Conservation (phyloP, 2,888 invertebrate species). For the Isoperla grammatica region DNA sequence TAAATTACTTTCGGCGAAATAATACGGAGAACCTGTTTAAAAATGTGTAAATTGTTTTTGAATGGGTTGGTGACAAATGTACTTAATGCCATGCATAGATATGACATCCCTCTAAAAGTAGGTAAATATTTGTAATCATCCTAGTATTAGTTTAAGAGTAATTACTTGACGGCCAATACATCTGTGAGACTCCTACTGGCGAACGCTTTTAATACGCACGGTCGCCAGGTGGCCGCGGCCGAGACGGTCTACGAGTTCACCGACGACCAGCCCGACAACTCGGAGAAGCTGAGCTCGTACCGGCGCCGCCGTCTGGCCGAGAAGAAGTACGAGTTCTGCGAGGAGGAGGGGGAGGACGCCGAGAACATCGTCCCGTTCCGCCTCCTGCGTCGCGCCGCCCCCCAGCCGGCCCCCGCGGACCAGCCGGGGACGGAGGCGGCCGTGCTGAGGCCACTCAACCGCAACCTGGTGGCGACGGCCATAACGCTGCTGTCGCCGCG, state of each 20-base stretch:
- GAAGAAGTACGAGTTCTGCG: slow-evolving; percentile 88
- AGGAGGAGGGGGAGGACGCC: slow-evolving; percentile 56
- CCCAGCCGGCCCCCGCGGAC: slow-evolving; percentile 1
- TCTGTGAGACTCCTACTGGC: no score
- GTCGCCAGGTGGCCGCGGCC: slow-evolving; percentile 44
- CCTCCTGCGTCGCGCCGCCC: slow-evolving; percentile 16
- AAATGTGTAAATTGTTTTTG: no score
- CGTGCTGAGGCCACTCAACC: slow-evolving; percentile 40
- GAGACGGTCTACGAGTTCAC: slow-evolving; percentile 81
- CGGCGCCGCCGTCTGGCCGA: slow-evolving; percentile 80
- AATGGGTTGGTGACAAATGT: no score
- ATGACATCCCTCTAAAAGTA: no score
- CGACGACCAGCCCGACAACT: slow-evolving; percentile 73
- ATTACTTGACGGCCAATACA: no score
- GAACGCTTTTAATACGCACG: no score
- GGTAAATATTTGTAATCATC: no score
- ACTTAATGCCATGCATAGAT: no score
- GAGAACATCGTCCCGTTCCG: slow-evolving; percentile 53
- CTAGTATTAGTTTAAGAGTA: no score
- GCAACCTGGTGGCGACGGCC: slow-evolving; percentile 25
- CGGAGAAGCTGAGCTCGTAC: slow-evolving; percentile 80
- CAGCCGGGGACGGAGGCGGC: slow-evolving; percentile 38
- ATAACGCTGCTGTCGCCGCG: slow-evolving; percentile 25
- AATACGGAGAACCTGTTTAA: no score
- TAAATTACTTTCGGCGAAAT: no score